Evolutionary conservation across 2,797 vertebrate genomes (phyloP).

Genomic region (Siniperca obscura): DNA sequence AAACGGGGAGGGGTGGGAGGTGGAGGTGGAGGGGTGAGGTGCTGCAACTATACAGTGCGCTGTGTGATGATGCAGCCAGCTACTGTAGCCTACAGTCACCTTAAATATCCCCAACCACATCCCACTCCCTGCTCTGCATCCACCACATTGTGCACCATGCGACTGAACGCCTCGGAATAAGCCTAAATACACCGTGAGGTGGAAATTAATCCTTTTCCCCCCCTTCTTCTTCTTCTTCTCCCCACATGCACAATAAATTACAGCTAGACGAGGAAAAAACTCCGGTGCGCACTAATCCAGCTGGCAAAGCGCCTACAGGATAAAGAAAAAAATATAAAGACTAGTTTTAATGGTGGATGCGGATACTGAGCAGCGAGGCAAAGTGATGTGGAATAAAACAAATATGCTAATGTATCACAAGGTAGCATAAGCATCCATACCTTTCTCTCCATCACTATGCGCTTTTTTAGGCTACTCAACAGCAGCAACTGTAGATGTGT

Average conservation of each 20-base stretch:
- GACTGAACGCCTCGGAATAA: constrained; percentile 24
- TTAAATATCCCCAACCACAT: constrained; percentile 60
- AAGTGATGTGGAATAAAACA: constrained; percentile 66
- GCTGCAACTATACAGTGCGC: constrained; percentile 69
- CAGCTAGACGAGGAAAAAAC: constrained; percentile 71
- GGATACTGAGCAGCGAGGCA: constrained; percentile 48
- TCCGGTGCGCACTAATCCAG: constrained; percentile 78
- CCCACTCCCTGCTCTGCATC: constrained; percentile 33
- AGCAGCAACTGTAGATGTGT: constrained; percentile 68
- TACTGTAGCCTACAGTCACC: constrained; percentile 60
- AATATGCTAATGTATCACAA: constrained; percentile 51
- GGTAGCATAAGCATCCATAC: constrained; percentile 80
- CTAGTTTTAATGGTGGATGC: constrained; percentile 78
- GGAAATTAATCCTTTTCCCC: constrained; percentile 39
- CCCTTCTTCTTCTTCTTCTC: no score
- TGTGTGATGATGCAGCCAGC: constrained; percentile 75
- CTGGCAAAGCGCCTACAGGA: constrained; percentile 66
- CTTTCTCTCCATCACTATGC: constrained; percentile 88
- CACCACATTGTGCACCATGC: constrained; percentile 47
- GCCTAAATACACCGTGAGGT: constrained; percentile 28
- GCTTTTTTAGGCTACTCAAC: constrained; percentile 70
- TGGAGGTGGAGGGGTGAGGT: constrained; percentile 66
- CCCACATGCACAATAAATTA: constrained; percentile 70
- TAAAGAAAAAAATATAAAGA: constrained; percentile 55
- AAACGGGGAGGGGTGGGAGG: constrained; percentile 62